Percentiles rank a stretch among this genome's conserved stretches.
Evolutionary conservation across 92 coral and sea anemone genomes (phyloP).

Genomic region (Siderastrea siderea): DNA sequence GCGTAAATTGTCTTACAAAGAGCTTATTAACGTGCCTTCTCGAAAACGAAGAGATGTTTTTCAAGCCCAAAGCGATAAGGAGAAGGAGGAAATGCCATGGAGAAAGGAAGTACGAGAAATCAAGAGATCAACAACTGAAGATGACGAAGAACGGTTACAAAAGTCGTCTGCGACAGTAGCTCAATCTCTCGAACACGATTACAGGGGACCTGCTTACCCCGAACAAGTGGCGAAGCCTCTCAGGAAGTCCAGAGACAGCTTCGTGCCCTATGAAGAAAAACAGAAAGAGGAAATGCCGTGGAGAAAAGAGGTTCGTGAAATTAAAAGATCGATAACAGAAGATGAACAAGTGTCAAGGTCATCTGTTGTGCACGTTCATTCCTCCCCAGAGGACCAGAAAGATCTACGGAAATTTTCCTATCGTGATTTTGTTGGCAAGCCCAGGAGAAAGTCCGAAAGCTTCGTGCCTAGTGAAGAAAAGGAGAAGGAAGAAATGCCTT

Average conservation of each 20-base stretch:
- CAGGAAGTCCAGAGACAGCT: slow-evolving; percentile 21
- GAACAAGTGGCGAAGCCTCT: slow-evolving; percentile 13
- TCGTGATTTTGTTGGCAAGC: slow-evolving; percentile 60
- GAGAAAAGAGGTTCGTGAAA: slow-evolving; percentile 55
- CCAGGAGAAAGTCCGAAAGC: slow-evolving; percentile 20
- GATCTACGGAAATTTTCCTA: slow-evolving; percentile 60
- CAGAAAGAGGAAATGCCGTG: slow-evolving; percentile 52
- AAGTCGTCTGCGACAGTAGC: slow-evolving; percentile 1
- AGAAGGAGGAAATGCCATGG: slow-evolving; percentile 58
- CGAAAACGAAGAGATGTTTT: slow-evolving; percentile 33
- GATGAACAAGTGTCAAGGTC: slow-evolving; percentile 25
- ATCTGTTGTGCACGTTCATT: background rate
- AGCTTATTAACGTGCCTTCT: slow-evolving; percentile 29
- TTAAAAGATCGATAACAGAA: slow-evolving; percentile 23
- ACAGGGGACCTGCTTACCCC: background rate
- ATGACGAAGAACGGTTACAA: slow-evolving; percentile 14
- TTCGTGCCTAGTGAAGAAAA: slow-evolving; percentile 31
- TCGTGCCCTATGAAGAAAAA: slow-evolving; percentile 5
- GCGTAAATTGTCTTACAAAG: slow-evolving; percentile 41
- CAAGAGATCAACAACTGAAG: slow-evolving; percentile 27
- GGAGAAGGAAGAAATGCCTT: slow-evolving; percentile 54
- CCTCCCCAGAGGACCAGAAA: slow-evolving; percentile 12
- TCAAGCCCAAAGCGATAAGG: slow-evolving; percentile 10
- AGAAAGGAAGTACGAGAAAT: slow-evolving; percentile 56
- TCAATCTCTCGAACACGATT: slow-evolving; percentile 23